A percentile compares a stretch with the other conserved stretches of the same genome.
Evolutionary conservation across 64 coral and sea anemone genomes (phyloP).

Genomic region (Orbicella faveolata): DNA sequence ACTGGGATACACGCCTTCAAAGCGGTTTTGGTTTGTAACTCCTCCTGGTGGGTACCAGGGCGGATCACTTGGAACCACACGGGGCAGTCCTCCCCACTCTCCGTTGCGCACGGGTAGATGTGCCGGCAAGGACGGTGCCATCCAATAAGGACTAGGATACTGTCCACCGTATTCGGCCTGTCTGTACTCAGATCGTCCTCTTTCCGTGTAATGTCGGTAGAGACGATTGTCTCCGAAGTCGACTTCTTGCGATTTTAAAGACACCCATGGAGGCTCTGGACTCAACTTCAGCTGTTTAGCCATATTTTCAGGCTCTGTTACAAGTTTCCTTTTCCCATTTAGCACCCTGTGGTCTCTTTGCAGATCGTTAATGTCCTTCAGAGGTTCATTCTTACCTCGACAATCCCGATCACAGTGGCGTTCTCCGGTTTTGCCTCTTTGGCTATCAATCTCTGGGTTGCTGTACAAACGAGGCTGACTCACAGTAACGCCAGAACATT

Average conservation of each 20-base stretch:
- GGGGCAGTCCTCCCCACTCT: not conserved
- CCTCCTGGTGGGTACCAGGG: not conserved
- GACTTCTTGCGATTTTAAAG: not conserved
- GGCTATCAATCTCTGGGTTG: not conserved
- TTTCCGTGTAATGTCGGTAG: not conserved
- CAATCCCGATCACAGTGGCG: not conserved
- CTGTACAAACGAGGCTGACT: not conserved
- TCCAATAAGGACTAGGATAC: not conserved
- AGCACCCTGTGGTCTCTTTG: not conserved
- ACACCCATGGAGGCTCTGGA: not conserved
- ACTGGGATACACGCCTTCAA: not conserved
- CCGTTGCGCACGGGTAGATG: not conserved
- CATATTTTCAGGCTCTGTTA: not conserved
- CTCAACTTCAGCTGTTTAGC: not conserved
- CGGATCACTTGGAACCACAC: not conserved
- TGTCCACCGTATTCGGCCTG: not conserved
- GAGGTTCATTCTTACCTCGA: not conserved
- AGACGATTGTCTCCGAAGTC: not conserved
- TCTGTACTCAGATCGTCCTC: not conserved
- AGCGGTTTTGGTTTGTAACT: not conserved
- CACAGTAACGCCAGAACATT: not conserved
- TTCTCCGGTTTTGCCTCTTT: not conserved
- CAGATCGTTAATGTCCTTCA: not conserved
- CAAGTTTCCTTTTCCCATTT: not conserved
- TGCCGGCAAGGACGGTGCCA: not conserved